Evolutionary conservation across 2,888 invertebrate genomes (phyloP).

Genomic region (Ornithoptera alexandrae): DNA sequence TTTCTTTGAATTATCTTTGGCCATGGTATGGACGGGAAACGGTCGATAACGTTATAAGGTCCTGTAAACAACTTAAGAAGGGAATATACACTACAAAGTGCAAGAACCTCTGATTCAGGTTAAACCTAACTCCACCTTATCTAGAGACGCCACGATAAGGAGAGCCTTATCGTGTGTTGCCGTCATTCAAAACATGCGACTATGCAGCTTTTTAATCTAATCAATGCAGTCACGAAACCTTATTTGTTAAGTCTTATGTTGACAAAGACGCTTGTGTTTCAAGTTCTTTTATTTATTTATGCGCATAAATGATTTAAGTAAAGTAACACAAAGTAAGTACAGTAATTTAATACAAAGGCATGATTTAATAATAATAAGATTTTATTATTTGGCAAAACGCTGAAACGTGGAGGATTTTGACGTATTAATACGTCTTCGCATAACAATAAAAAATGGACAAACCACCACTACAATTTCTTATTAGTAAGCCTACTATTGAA

Average conservation of each 20-base stretch:
- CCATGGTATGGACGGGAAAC: neutral
- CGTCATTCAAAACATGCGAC: conserved; percentile 10
- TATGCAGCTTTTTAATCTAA: conserved; percentile 17
- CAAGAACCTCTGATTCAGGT: conserved; percentile 22
- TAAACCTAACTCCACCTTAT: conserved; percentile 16
- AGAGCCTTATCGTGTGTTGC: conserved; percentile 56
- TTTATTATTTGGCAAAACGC: too few relatives aligned
- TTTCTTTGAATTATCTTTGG: too few relatives aligned
- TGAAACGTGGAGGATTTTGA: too few relatives aligned
- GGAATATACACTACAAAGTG: conserved; percentile 16
- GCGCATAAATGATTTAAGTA: too few relatives aligned
- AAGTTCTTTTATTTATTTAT: neutral
- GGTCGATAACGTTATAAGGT: neutral
- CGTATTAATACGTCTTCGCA: too few relatives aligned
- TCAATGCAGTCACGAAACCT: conserved; percentile 12
- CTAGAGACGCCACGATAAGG: conserved; percentile 23
- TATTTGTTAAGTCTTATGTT: conserved; percentile 14
- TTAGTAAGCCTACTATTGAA: too few relatives aligned
- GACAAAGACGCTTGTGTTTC: neutral
- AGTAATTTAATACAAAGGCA: too few relatives aligned
- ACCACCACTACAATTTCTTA: too few relatives aligned
- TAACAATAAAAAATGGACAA: too few relatives aligned
- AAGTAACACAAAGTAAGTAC: too few relatives aligned
- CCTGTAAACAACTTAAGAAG: neutral
- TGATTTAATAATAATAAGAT: too few relatives aligned